phyloP scores from a whole-genome alignment of 2,113 vertebrate species.

The Mohoua ochrocephala region DNA sequence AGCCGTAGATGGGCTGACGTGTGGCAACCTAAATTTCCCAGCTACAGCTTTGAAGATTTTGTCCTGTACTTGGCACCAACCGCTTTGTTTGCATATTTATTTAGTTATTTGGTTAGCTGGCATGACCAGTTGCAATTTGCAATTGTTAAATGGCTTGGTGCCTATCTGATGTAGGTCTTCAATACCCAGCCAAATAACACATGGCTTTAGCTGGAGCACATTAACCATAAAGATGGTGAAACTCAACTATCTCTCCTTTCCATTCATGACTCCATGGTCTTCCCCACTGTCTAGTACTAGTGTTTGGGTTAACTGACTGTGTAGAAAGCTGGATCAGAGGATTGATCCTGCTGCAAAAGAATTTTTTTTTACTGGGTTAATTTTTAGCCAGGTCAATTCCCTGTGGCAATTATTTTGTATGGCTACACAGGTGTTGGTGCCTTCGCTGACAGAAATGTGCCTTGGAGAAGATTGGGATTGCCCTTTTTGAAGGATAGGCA shows the following conservation, averaged over 20 bases:
- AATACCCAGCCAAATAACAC: not conserved
- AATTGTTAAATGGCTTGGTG: not conserved
- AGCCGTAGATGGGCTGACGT: rapidly evolving
- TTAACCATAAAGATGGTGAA: not conserved
- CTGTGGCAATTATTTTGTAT: not conserved
- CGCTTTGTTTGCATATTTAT: not conserved
- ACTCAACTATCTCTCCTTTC: not conserved
- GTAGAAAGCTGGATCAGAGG: not conserved
- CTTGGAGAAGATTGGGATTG: not conserved
- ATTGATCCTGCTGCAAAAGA: not conserved
- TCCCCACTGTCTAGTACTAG: not conserved
- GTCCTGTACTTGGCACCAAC: not conserved
- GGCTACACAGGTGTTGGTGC: not conserved
- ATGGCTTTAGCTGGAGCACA: not conserved
- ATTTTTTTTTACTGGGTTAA: not conserved
- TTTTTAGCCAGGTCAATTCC: not conserved
- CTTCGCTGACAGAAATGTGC: not conserved
- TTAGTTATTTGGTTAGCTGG: not conserved
- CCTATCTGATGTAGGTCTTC: not conserved
- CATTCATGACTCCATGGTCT: not conserved
- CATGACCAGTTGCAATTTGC: not conserved
- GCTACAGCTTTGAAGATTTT: not conserved
- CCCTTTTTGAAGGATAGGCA: not conserved
- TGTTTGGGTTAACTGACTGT: not conserved
- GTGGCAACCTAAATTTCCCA: not conserved